Evolutionary conservation across 2,888 invertebrate genomes (phyloP).

Genomic region (Rugalucina vietnamica): DNA sequence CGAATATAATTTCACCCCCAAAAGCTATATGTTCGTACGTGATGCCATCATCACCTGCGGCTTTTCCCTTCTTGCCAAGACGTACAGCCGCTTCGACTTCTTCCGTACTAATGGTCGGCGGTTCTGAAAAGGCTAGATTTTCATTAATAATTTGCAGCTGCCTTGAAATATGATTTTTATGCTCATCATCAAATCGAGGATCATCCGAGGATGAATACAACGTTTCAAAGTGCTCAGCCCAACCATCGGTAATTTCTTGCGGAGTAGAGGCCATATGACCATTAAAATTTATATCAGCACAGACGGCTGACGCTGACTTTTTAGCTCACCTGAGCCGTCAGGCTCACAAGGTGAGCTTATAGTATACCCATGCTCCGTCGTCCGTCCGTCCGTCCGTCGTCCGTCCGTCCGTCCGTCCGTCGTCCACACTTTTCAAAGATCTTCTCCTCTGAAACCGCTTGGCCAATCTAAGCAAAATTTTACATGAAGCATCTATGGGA

Average conservation of each 20-base stretch:
- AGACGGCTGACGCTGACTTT: background rate
- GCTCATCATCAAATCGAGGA: background rate
- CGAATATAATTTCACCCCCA: background rate
- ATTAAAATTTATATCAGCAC: background rate
- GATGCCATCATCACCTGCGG: background rate
- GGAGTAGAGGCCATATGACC: background rate
- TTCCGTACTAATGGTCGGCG: background rate
- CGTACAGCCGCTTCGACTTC: background rate
- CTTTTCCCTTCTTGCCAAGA: background rate
- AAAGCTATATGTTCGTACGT: background rate
- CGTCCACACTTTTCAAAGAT: too few species aligned
- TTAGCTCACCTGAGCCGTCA: too few species aligned
- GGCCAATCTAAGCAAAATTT: too few species aligned
- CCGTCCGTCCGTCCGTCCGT: too few species aligned
- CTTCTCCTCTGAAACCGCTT: too few species aligned
- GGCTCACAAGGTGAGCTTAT: too few species aligned
- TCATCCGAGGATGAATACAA: background rate
- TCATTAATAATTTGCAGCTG: background rate
- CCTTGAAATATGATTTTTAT: background rate
- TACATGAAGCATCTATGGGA: too few species aligned
- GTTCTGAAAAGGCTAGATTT: background rate
- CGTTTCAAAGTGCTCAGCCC: background rate
- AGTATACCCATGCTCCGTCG: too few species aligned
- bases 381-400: too few species aligned
- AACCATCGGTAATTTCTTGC: background rate